These are phyloP conservation scores for Chelidonichthys spinosus DNA, from an alignment of 2,797 vertebrate genomes.

Conservation along the genomic window DNA sequence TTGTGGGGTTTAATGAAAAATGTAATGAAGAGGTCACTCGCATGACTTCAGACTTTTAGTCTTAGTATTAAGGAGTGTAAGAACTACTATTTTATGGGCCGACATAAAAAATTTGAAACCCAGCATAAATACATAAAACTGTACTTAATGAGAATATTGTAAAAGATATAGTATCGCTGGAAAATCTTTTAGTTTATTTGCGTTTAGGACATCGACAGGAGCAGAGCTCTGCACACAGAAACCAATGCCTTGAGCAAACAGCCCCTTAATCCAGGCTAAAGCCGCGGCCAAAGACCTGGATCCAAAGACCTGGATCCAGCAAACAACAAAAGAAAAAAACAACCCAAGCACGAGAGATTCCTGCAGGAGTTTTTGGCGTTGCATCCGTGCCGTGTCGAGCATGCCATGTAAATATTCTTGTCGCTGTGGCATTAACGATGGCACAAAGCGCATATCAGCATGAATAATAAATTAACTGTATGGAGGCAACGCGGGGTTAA, in stretches of 20 bases:
- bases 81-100: constrained; percentile 22
- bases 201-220: constrained; percentile 25
- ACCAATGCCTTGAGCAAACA: constrained; percentile 69
- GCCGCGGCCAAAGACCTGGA: constrained; percentile 54
- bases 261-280: constrained; percentile 68
- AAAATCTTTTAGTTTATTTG: neutral
- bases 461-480: constrained; percentile 64
- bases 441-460: constrained; percentile 30
- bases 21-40: constrained; percentile 5
- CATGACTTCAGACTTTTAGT: neutral
- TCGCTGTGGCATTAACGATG: constrained; percentile 34
- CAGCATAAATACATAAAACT: neutral
- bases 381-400: constrained; percentile 19
- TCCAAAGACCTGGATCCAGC: constrained; percentile 68
- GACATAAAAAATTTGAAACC: constrained; percentile 6
- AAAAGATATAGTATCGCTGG: neutral
- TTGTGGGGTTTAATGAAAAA: constrained; percentile 12
- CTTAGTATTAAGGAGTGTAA: constrained; percentile 4
- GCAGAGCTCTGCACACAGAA: constrained; percentile 50
- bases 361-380: constrained; percentile 37
- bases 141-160: neutral
- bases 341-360: constrained; percentile 34
- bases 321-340: constrained; percentile 64
- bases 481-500: constrained; percentile 45
- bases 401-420: constrained; percentile 44